These are phyloP conservation scores for Adelphocoris suturalis DNA, from an alignment of 2,888 invertebrate species.

Conservation along the genomic window DNA sequence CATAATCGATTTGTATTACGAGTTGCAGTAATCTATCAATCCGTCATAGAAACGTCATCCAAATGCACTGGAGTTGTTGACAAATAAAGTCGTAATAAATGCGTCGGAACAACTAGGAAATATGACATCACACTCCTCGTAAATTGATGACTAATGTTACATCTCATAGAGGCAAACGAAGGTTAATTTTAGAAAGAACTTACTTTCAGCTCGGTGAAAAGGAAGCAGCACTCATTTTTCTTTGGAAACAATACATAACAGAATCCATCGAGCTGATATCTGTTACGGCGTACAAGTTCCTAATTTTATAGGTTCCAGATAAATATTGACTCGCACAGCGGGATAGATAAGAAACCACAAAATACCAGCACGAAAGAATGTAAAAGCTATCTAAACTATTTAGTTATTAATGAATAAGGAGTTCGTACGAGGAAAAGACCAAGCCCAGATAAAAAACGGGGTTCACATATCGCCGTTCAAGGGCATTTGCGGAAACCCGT, in stretches of 20 bases:
- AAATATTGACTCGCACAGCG: neutral
- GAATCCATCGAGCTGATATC: neutral
- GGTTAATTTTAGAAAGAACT: neutral
- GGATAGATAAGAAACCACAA: neutral
- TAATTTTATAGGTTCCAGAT: neutral
- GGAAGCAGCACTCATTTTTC: neutral
- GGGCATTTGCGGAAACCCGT: neutral
- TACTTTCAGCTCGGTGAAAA: neutral
- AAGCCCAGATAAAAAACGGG: slow-evolving; percentile 8
- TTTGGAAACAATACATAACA: no score
- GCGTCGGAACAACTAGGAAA: neutral
- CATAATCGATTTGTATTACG: neutral
- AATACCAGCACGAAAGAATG: neutral
- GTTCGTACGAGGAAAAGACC: neutral
- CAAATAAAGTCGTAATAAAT: neutral
- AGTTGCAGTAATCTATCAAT: no score
- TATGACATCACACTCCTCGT: neutral
- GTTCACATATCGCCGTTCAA: neutral
- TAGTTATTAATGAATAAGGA: neutral
- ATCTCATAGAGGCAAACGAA: neutral
- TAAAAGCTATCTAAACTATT: no score
- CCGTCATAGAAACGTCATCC: no score
- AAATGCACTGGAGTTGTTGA: no score
- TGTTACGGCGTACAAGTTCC: neutral
- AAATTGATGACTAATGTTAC: neutral